Evolutionary conservation across 1,140 invertebrate genomes (phyloP).

Genomic region (Leptinotarsa lineolata): DNA sequence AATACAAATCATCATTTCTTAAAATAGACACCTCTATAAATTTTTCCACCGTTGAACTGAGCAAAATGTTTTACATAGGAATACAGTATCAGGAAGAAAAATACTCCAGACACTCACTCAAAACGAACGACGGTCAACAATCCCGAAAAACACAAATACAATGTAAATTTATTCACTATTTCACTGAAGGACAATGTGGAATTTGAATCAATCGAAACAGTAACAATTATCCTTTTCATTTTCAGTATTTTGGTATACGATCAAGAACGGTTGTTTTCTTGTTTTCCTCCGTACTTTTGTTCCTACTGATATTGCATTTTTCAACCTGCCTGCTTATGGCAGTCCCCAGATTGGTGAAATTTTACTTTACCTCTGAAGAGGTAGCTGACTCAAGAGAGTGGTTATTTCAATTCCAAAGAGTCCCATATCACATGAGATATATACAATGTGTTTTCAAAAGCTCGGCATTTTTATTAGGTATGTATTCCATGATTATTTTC

Average conservation of each 20-base stretch:
- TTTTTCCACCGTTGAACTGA: too few relatives aligned
- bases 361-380: neutral
- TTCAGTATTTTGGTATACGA: neutral
- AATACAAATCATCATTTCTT: too few relatives aligned
- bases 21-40: too few relatives aligned
- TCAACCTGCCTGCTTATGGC: neutral
- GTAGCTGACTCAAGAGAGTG: neutral
- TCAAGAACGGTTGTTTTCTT: neutral
- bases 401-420: neutral
- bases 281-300: neutral
- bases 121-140: too few relatives aligned
- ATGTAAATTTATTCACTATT: too few relatives aligned
- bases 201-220: too few relatives aligned
- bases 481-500: neutral
- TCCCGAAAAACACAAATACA: too few relatives aligned
- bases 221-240: neutral
- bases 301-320: neutral
- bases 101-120: too few relatives aligned
- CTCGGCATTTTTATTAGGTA: constrained; percentile 13
- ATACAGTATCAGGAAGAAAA: too few relatives aligned
- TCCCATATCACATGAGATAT: neutral
- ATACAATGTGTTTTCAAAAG: neutral
- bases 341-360: neutral
- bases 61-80: too few relatives aligned
- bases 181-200: too few relatives aligned